Conservation (phyloP, 1,140 invertebrate genomes). For the Conus betulinus region DNA sequence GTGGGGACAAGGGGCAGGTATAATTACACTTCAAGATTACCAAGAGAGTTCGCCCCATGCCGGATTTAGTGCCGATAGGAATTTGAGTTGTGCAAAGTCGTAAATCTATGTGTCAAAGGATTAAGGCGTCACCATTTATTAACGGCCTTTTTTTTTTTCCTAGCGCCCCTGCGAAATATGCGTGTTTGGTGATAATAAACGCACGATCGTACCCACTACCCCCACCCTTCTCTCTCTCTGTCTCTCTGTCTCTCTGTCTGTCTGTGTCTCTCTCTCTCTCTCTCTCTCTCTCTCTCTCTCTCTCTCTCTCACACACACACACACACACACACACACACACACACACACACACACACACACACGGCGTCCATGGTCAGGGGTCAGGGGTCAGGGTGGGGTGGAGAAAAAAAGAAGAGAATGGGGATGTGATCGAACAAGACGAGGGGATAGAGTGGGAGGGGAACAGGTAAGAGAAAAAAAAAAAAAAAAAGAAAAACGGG, state of each 20-base stretch:
- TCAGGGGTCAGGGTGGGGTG: too few relatives aligned
- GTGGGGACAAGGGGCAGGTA: neutral
- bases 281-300: too few relatives aligned
- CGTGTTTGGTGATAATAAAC: slow-evolving; percentile 27
- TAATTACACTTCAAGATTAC: slow-evolving; percentile 1
- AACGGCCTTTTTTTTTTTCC: slow-evolving; percentile 22
- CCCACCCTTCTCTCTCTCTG: too few relatives aligned
- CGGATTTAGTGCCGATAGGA: slow-evolving; percentile 22
- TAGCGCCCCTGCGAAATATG: neutral
- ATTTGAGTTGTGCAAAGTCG: slow-evolving; percentile 34
- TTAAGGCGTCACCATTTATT: slow-evolving; percentile 35
- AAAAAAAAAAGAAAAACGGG: too few relatives aligned
- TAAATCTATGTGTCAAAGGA: slow-evolving; percentile 36
- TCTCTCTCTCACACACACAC: neutral
- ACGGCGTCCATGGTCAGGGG: neutral
- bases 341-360: neutral
- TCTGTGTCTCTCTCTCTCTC: too few relatives aligned
- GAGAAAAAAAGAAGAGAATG: neutral
- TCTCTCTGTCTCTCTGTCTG: too few relatives aligned
- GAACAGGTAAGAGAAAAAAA: neutral
- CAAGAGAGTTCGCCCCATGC: neutral
- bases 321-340: neutral
- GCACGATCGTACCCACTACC: neutral
- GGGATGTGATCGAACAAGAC: neutral
- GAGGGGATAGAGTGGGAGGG: neutral